Evolutionary conservation across 2,888 invertebrate species (phyloP), one percentile per base, ranked within the genome.

Genomic region (Cerastis leucographa): DNA sequence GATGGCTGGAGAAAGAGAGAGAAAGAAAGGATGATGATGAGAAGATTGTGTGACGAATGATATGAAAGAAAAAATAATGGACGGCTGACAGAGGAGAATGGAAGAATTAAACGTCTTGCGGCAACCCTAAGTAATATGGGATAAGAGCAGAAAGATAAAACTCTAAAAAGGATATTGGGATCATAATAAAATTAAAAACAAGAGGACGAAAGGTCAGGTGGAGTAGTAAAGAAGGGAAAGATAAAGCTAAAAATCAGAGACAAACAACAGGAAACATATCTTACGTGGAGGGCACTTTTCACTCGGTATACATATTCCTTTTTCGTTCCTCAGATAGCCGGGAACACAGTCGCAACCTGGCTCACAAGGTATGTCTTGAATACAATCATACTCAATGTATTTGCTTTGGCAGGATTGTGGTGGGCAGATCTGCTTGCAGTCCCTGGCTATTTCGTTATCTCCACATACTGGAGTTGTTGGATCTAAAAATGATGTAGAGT

Each of bases 281-380:
- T 90, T 81, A 91, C 91, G 83, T 9, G 70, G 40, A 67, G 88
- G 77, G 66, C 93, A 94, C 71, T 90, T 54, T 5, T 89, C 84
- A 46, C 86, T 90, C 0, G 88, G 90, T 64, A 93, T 82, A 78
- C 93, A 93, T 29, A 83, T 71, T 25, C 87, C 90, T 17, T 54
- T 71, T 0, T 74, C 25, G 64, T 93, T 87, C 49, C 90, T 91
- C n/a, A 92, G 80, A 76, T 91, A 91, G 51, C 89, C 90, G 0
- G 85, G 46, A 0, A 89, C 85, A 78, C 94, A 94, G 22, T 93
- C 90, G 66, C 94, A 94, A 0, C 93, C 94, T 56, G 84, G 78
- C 71, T 89, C 85, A 76, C 93, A 93, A 2, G 86, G 66, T 9
- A 84, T 85, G 14, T 87, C 74, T n/a, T 76, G 83, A 6, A 49